Base-by-base conservation (phyloP, 2,888 invertebrate species). In the Apoda limacodes region DNA sequence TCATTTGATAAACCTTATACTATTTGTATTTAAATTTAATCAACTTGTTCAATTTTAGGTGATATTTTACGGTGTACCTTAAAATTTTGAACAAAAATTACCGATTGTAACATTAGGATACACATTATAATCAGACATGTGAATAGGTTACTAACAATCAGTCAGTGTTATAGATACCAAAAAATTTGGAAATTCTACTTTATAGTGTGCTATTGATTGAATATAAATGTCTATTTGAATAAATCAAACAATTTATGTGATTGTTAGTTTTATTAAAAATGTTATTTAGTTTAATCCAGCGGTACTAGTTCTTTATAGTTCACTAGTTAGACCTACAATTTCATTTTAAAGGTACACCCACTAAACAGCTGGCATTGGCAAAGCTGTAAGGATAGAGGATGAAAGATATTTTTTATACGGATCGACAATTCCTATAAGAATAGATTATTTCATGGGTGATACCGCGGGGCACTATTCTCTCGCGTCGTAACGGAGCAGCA, bases 31-130 rank as follows among this genome's bases (percentile, higher is more conserved):
- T 6, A 6, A 17, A 17, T 17, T 7, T 17, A 17, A 17, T 74
- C 74, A 72, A 76, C 71, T 75, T 71, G 76, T 76, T 76, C 76
- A 76, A 78, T 75, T 78, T 78, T 76, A 75, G 76, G 76, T 60
- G 67, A 65, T 74, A 72, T 68, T 75, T 66, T 76, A 75, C 62
- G 62, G 63, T 67, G 70, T 75, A 74, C 69, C 67, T 17, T 70
- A 61, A 67, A 71, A 66, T 65, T 76, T 76, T 71, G 64, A 64
- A 69, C 62, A 60, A 64, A 69, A 61, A 63, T 17, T 68, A 74
- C 65, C 65, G 55, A 57, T 51, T 65, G 55, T 59, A 17, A 17
- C 5, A 7, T 60, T 71, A 72, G 69, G 60, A 64, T 60, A 56
- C 63, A 70, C 52, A 51, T 52, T 56, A 50, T 53, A 52, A 60